A percentile compares a stretch with the other conserved stretches of the same genome.
Conservation (phyloP, 2,888 invertebrate genomes). For the Allophyes oxyacanthae region DNA sequence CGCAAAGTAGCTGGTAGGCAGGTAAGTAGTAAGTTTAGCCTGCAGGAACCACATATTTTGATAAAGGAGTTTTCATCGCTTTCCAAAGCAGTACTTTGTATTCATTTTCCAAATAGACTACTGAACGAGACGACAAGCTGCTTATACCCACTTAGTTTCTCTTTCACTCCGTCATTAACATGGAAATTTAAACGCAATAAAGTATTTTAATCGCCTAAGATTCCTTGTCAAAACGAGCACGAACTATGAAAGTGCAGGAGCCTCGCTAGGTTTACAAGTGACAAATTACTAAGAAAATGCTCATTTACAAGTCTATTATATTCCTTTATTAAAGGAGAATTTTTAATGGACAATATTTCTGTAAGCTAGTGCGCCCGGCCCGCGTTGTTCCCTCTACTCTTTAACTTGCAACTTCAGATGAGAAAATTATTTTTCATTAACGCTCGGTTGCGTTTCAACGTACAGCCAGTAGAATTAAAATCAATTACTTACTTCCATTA, state of each 20-base stretch:
- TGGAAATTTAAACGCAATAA: constrained; percentile 30
- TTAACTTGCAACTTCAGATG: constrained; percentile 77
- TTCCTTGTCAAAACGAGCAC: constrained; percentile 17
- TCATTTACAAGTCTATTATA: constrained; percentile 57
- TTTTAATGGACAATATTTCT: constrained; percentile 74
- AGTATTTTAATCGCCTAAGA: constrained; percentile 23
- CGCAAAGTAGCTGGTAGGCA: no score
- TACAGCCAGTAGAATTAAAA: constrained; percentile 81
- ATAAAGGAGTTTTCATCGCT: no score
- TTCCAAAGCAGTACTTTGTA: no score
- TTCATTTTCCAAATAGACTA: no score
- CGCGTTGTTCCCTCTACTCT: constrained; percentile 62
- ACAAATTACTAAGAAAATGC: constrained; percentile 45
- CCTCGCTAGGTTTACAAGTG: constrained; percentile 33
- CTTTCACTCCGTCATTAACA: constrained; percentile 25
- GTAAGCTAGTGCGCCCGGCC: constrained; percentile 53
- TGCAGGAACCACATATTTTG: no score
- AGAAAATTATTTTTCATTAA: constrained; percentile 85
- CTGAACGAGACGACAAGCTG: constrained; percentile 4
- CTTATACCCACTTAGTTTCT: constrained; percentile 14
- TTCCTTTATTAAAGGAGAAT: constrained; percentile 59
- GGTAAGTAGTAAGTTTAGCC: no score
- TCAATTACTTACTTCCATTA: constrained; percentile 78
- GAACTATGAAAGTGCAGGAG: constrained; percentile 24
- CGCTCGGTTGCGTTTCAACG: constrained; percentile 77